Percentiles rank a stretch among this genome's conserved stretches.
Conservation (phyloP, 2,888 invertebrate genomes). For the Oxyteleia sp. region DNA sequence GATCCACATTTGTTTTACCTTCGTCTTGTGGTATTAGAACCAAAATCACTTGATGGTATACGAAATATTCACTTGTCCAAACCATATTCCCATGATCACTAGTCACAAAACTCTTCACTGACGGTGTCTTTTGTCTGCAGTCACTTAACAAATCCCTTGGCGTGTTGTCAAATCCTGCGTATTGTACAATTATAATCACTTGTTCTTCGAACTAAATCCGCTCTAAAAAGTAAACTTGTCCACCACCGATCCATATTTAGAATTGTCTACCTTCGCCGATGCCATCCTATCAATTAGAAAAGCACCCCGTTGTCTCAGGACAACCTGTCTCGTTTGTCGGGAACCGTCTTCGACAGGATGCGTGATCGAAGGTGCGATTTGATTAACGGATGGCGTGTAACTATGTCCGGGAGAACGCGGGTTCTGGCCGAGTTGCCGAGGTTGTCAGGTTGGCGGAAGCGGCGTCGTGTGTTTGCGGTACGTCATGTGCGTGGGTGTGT, state of each 20-base stretch:
- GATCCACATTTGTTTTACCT: neutral
- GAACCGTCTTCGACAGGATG: conserved; percentile 23
- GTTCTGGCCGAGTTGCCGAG: conserved; percentile 65
- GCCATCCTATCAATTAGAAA: conserved; percentile 22
- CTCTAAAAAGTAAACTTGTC: no score
- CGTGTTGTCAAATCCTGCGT: no score
- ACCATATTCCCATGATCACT: neutral
- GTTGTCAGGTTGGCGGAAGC: conserved; percentile 62
- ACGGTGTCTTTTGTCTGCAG: neutral
- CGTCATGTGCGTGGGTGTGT: conserved; percentile 60
- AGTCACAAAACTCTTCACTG: conserved; percentile 12
- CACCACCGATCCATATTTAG: conserved; percentile 16
- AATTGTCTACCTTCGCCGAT: conserved; percentile 25
- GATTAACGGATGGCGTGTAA: conserved; percentile 72
- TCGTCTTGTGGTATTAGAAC: neutral
- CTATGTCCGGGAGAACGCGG: conserved; percentile 72
- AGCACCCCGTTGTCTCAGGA: neutral
- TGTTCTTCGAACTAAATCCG: no score
- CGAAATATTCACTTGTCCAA: neutral
- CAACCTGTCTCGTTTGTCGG: conserved; percentile 4
- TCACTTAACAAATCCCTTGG: neutral
- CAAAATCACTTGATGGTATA: neutral
- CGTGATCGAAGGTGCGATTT: conserved; percentile 65
- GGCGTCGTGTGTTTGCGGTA: conserved; percentile 33
- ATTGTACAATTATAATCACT: no score